These are phyloP conservation scores for Syritta pipiens DNA, from an alignment of 2,888 invertebrate species.

Conservation along the genomic window DNA sequence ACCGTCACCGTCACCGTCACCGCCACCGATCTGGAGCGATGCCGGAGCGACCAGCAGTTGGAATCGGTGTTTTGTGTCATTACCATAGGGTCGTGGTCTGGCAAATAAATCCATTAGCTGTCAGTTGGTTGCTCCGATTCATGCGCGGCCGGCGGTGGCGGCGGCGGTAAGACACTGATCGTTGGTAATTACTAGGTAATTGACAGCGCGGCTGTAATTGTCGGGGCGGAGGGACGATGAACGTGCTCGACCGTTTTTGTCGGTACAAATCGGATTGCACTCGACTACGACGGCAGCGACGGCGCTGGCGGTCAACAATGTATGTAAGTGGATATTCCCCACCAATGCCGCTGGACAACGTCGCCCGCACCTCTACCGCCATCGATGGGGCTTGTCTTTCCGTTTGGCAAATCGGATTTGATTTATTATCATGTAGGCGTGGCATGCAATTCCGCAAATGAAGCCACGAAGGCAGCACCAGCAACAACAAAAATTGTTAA, in stretches of 20 bases:
- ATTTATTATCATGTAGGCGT: conserved; percentile 62
- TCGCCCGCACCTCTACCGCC: not conserved
- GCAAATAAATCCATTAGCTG: conserved; percentile 59
- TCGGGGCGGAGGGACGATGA: conserved; percentile 1
- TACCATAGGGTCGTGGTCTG: conserved; percentile 51
- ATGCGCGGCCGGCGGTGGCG: not conserved
- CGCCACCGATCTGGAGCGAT: conserved; percentile 17
- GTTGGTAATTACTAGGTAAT: conserved; percentile 49
- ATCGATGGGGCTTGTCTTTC: conserved; percentile 45
- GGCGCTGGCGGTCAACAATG: conserved; percentile 16
- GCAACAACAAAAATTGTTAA: not conserved
- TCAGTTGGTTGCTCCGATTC: conserved; percentile 39
- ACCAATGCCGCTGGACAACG: not conserved
- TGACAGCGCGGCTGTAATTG: conserved; percentile 49
- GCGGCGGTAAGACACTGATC: conserved; percentile 37
- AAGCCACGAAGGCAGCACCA: conserved; percentile 10
- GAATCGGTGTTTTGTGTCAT: conserved; percentile 54
- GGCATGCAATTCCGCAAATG: conserved; percentile 60
- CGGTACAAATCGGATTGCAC: conserved; percentile 46
- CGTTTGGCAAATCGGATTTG: conserved; percentile 62
- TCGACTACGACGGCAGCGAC: too few relatives aligned
- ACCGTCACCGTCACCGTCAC: not conserved
- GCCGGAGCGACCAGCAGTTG: conserved; percentile 12
- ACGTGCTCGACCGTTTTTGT: conserved; percentile 50
- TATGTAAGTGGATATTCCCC: conserved; percentile 22